Conservation (phyloP, 2,888 invertebrate genomes). For the Conchocele bisecta region DNA sequence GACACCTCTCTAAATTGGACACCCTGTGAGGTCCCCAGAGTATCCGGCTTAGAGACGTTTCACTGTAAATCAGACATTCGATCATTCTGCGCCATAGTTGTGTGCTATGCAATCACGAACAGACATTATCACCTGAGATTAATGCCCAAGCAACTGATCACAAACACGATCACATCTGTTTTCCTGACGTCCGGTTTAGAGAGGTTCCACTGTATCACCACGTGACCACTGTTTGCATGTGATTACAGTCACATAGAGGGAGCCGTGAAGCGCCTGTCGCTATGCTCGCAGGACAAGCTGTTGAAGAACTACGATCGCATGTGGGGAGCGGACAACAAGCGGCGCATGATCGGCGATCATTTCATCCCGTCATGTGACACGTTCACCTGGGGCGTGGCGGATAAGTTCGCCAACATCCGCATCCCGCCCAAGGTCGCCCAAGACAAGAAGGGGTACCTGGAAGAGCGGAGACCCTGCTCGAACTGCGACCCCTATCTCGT, state of each 20-base stretch:
- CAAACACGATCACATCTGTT: no score
- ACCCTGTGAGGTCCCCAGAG: no score
- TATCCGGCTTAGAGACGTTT: no score
- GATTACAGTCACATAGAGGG: slow-evolving; percentile 9
- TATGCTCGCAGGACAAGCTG: slow-evolving; percentile 4
- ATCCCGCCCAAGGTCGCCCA: slow-evolving; percentile 8
- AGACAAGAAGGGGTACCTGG: slow-evolving; percentile 16
- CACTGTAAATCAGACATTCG: no score
- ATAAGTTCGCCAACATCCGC: slow-evolving; percentile 15
- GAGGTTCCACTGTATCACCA: no score
- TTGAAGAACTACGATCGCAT: slow-evolving; percentile 18
- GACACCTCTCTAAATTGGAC: no score
- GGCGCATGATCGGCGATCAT: slow-evolving; percentile 10
- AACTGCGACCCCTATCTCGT: slow-evolving; percentile 29
- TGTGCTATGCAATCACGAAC: no score
- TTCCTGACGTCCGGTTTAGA: no score
- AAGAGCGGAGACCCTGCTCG: slow-evolving; percentile 19
- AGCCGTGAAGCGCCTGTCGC: slow-evolving; percentile 4
- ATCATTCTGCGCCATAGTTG: no score
- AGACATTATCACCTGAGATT: no score
- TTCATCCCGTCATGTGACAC: slow-evolving; percentile 2
- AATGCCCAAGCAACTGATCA: no score
- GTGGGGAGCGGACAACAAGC: slow-evolving; percentile 22
- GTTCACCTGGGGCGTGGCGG: not conserved
- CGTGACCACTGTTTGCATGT: no score